A percentile compares a stretch with the other conserved stretches of the same genome.
These are phyloP conservation scores for Rousettus leschenaultii DNA, from an alignment of 2,113 vertebrate genomes.

Conservation along the genomic window DNA sequence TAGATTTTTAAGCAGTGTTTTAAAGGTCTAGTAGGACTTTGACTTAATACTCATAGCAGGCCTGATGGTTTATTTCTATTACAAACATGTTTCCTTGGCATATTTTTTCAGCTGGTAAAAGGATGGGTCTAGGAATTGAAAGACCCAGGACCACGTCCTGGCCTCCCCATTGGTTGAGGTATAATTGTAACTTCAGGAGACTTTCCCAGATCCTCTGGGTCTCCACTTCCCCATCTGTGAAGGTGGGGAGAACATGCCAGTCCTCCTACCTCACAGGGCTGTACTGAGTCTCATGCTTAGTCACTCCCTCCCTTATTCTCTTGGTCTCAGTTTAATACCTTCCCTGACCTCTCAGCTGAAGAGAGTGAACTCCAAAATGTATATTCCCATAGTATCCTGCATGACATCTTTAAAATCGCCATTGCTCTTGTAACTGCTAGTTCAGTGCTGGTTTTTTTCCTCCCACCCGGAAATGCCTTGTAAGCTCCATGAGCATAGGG, in stretches of 20 bases:
- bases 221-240: neutral
- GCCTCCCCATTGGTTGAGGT: neutral
- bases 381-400: neutral
- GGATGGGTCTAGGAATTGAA: neutral
- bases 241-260: rapidly evolving
- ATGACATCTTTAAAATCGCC: neutral
- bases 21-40: neutral
- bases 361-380: neutral
- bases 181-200: neutral
- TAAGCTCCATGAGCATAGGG: neutral
- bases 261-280: neutral
- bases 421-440: neutral
- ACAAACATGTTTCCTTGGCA: neutral
- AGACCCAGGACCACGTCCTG: neutral
- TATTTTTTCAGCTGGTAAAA: neutral
- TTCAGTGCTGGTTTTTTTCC: neutral
- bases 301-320: neutral
- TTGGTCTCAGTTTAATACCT: neutral
- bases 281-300: neutral
- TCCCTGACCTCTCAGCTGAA: neutral
- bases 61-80: neutral
- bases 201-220: neutral
- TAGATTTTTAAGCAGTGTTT: neutral
- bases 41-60: neutral
- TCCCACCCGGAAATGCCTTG: neutral